Evolutionary conservation across 2,113 vertebrate species (phyloP), one percentile per base, ranked within the genome.

Genomic region (Dicerorhinus sumatrensis): DNA sequence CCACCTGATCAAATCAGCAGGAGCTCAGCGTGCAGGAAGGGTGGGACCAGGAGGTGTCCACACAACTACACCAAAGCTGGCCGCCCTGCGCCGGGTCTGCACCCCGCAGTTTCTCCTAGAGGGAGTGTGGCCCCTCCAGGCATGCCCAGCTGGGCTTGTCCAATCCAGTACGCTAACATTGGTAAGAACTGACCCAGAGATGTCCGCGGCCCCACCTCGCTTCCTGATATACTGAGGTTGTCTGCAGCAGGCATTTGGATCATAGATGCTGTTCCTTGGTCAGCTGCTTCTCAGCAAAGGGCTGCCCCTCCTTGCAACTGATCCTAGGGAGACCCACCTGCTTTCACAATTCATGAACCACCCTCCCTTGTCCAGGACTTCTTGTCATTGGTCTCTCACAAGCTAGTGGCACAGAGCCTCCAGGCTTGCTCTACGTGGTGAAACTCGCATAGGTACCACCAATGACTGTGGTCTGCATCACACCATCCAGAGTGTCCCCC

Each of bases 101-200:
- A 7, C 25, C 27, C 0, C 3, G 48, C 85, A 23, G 11, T 7
- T 31, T 76, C 72, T 25, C 48, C 23, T n/a, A 4, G 46, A 23
- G 17, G 1, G 20, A 62, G 39, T 8, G 13, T 1, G 0, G 27
- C 29, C 36, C 39, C 4, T 8, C 18, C 13, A 33, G 36, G 3
- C 70, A 21, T 10, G 3, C 29, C 27, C 10, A 29, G 11, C 36
- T 46, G 46, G 27, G 1, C 63, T 21, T 31, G 21, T 21, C 54
- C 29, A 27, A 12, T 31, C 29, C 25, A 17, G 39, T 3, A 0
- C 7, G 42, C 8, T 5, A 3, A 48, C 0, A 2, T 27, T 36
- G 46, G 23, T 31, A 39, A 36, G 60, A 48, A 54, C 5, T 67
- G 18, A 42, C 27, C 39, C 2, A 39, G 9, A 76, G 31, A n/a